Evolutionary conservation across 2,797 vertebrate species (phyloP), one percentile per base, ranked within the genome.

Genomic region (Peromyscus eremicus): DNA sequence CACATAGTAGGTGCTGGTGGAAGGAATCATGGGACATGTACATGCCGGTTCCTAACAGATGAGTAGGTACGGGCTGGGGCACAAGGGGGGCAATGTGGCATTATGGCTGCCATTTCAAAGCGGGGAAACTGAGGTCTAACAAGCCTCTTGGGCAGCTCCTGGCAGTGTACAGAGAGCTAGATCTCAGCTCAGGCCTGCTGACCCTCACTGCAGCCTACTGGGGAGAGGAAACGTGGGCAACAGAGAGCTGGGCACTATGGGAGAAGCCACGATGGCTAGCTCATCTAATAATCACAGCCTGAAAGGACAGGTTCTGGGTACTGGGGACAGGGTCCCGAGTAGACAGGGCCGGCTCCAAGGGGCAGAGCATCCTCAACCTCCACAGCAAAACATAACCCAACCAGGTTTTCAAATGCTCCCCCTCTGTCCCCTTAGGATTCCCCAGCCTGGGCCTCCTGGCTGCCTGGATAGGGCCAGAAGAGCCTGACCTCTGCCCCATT

Each of bases 1-100:
- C 80, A 8, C 27, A 7, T 1, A 12, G 29, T 27, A 17, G 9
- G 40, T 10, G n/a, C 14, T 68, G 0, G 27, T 34, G 13, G 76
- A n/a, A 68, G 71, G 62, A 32, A 34, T 23, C 46, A n/a, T 21
- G 25, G 68, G 4, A 32, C 29, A 55, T 55, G 14, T 71, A 7
- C 46, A 1, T 1, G 0, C 17, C 19, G 62, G 71, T 32, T 34
- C 46, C 49, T 60, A 55, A 57, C 66, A 9, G n/a, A 52, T 0
- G 25, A 55, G 62, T 2, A 0, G 0, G 29, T 27, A 34, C 10
- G 0, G 25, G 16, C 81, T 32, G 2, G 40, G 40, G 57, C 23
- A 10, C 2, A 6, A 10, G 32, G 64, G 3, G 5, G 17, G 40
- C 34, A 55, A 57, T 82, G 46, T 1, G 2, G 12, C 62, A 2